Base-by-base conservation (phyloP, 2,113 vertebrate species). In the Pholis gunnellus region DNA sequence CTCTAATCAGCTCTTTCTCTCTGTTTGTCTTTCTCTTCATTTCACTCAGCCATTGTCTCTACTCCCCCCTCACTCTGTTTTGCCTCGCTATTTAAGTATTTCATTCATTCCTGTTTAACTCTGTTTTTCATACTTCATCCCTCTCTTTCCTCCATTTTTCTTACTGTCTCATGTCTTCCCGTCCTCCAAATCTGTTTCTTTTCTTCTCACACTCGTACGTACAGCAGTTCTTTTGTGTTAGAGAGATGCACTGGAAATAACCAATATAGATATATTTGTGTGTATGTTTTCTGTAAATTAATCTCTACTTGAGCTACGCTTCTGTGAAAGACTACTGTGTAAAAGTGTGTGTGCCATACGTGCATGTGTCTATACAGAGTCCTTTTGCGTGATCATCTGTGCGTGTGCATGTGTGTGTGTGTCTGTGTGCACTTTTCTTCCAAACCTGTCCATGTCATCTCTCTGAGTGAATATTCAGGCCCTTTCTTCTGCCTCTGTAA, bases 401-500 rank as follows among this genome's bases (percentile, higher is more conserved):
- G 31, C 9, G 38, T 48, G 50, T 66, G 38, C 13, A 64, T n/a
- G n/a, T n/a, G n/a, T n/a, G n/a, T n/a, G n/a, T 60, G 56, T n/a
- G 52, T n/a, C 15, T 50, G 15, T 82, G 72, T 70, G 77, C 73
- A 84, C 72, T 88, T 83, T 89, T 68, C 75, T 66, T 29, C 48
- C 63, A 73, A 84, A 89, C 92, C 91, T 89, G 83, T 82, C 85
- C 77, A 69, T 90, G 83, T 78, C 82, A 84, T 90, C 87, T 73
- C 83, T 81, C 87, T 88, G 79, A 88, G 91, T 93, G 92, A 93
- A 94, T 93, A 93, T 93, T 91, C 92, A 91, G 88, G 88, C 72
- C 91, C 91, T 93, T 91, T 93, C 91, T 91, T 93, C 93, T 92
- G 89, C 92, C 90, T 92, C 75, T 88, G 91, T 95, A 93, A 95